Base-by-base conservation (phyloP, 2,888 invertebrate genomes). In the Drosophila parthenogenetica region DNA sequence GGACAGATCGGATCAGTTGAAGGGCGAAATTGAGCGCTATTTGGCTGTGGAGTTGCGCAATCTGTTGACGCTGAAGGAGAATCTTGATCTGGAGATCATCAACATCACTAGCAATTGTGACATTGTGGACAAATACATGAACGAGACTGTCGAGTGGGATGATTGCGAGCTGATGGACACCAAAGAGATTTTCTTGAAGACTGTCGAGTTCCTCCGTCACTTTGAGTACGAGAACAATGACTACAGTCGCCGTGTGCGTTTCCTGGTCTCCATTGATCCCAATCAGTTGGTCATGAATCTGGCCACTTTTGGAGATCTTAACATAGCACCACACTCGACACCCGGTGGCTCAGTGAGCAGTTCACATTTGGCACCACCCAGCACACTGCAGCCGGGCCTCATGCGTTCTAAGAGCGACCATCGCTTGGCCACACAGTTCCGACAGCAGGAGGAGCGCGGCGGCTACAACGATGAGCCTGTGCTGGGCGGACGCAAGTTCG, bases 51-150 rank as follows among this genome's bases (percentile, higher is more conserved):
- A 99, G 93, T 93, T 97, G 88, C 94, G 97, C 84, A 96, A 96
- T 88, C 93, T 98, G 70, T 96, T 96, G 62, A 95, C 96, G 77
- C 94, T 98, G 55, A 98, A 98, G 93, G 98, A 98, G 92, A 98
- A 98, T 93, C 93, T 99, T 85, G 98, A 98, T 92, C 94, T 96
- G 91, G 99, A 99, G 93, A 96, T 98, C 91, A 95, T 96, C 80
- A 99, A 99, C 93, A 98, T 99, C 89, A 95, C 96, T 90, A 98
- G 98, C 91, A 99, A 99, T 93, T 98, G 98, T 93, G 98, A 99
- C 92, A 94, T 98, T 90, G 97, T 98, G 53, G 98, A 99, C 92
- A 98, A 98, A 92, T 96, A 98, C 91, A 97, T 98, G 94, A 96
- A 95, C 90, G 97, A 97, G 81, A 96, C 95, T 73, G 96, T 97